These are phyloP conservation scores for Sitta carolinensis DNA, from an alignment of 2,797 vertebrate species.

Conservation along the genomic window DNA sequence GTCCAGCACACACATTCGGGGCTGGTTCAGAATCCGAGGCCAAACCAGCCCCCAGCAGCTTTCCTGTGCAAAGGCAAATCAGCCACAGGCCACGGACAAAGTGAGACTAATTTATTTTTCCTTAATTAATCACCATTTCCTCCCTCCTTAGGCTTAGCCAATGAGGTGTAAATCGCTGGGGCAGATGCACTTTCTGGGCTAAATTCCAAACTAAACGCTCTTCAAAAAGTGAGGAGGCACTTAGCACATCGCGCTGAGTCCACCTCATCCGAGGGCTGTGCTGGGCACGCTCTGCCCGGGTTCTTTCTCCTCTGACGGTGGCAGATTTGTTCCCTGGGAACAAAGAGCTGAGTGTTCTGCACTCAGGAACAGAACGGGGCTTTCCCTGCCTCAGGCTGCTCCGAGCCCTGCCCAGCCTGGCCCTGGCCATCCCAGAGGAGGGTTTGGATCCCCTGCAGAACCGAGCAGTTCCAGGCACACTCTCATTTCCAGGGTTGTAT, in stretches of 20 bases:
- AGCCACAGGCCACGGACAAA: background rate
- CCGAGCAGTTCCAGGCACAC: no score
- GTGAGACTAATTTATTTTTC: conserved; percentile 20
- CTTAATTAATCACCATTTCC: conserved; percentile 54
- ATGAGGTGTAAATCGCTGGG: conserved; percentile 40
- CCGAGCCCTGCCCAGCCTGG: background rate
- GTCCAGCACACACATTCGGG: background rate
- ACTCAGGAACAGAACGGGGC: background rate
- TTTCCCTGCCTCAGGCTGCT: background rate
- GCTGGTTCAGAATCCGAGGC: background rate
- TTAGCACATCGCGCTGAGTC: background rate
- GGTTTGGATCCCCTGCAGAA: background rate
- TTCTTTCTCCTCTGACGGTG: fast-evolving
- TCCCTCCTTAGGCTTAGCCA: conserved; percentile 6
- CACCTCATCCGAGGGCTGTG: background rate
- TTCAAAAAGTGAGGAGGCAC: background rate
- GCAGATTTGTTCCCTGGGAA: background rate
- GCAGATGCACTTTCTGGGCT: conserved; percentile 47
- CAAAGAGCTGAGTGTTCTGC: fast-evolving
- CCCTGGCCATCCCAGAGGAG: fast-evolving
- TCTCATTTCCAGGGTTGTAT: no score
- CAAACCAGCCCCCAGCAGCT: background rate
- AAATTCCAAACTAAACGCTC: conserved; percentile 16
- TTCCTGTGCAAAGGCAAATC: background rate
- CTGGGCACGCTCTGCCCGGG: fast-evolving